Evolutionary conservation across 2,113 vertebrate genomes (phyloP).

Genomic region (Coryphaenoides rupestris): DNA sequence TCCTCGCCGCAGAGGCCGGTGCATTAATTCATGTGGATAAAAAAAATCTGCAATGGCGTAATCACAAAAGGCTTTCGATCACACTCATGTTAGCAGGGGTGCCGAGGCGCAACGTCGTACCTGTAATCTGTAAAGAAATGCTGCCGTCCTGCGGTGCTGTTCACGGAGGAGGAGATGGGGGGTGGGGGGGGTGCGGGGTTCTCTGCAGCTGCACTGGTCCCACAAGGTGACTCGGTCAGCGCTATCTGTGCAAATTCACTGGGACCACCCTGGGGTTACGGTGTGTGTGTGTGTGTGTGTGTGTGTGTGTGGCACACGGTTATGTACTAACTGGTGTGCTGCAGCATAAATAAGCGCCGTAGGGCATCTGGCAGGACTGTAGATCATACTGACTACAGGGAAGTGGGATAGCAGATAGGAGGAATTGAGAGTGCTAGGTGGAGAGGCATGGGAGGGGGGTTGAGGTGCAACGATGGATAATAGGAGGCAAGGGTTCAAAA

Average conservation of each 20-base stretch:
- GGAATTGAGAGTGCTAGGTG: not conserved
- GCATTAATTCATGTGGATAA: constrained; percentile 41
- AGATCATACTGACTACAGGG: constrained; percentile 61
- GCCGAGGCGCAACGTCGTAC: constrained; percentile 40
- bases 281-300: constrained; percentile 11
- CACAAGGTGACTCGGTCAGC: constrained; percentile 69
- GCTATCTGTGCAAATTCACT: constrained; percentile 48
- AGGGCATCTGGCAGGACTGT: constrained; percentile 56
- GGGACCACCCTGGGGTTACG: constrained; percentile 54
- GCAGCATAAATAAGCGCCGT: constrained; percentile 62
- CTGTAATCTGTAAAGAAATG: constrained; percentile 50
- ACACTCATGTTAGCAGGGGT: constrained; percentile 46
- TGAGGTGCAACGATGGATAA: constrained; percentile 47
- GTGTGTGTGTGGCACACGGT: constrained; percentile 43
- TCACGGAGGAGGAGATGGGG: constrained; percentile 56
- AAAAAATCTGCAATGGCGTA: constrained; percentile 42
- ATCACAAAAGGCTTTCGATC: constrained; percentile 59
- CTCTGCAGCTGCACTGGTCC: constrained; percentile 51
- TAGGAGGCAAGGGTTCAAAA: constrained; percentile 8
- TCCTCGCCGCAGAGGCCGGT: constrained; percentile 20
- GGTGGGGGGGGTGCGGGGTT: not conserved
- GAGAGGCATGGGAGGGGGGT: constrained; percentile 26
- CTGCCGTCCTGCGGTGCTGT: constrained; percentile 31
- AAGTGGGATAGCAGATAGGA: constrained; percentile 62
- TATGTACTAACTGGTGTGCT: constrained; percentile 54